Base-by-base conservation (phyloP, 2,888 invertebrate genomes). In the Bedellia somnulentella region DNA sequence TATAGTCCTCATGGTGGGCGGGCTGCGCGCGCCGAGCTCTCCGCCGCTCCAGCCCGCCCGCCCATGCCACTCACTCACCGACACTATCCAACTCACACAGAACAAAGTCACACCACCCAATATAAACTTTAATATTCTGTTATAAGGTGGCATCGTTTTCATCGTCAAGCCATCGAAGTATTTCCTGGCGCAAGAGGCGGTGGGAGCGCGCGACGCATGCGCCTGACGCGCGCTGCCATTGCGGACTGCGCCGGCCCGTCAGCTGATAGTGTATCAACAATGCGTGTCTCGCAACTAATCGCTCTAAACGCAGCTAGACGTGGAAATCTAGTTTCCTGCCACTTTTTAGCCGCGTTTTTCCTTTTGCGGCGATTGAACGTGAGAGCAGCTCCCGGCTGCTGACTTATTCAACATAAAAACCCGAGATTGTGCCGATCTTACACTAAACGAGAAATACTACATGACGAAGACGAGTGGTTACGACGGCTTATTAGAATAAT, bases 211-310 rank as follows among this genome's bases (percentile, higher is more conserved):
- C 29, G 25, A 15, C 45, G 70, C 68, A 66, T 62, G 67, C 68
- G 67, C 55, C 53, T 60, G 40, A 56, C 46, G 47, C 71, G 73
- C 64, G 58, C 49, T 56, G 57, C 64, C 64, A 67, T 66, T 53
- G 59, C 67, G 59, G 56, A 73, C 75, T 73, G 73, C 60, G 61
- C 52, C 21, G 9, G 15, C 44, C 56, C 50, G 63, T 53, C 70
- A 71, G 70, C 73, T 73, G 75, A 71, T 68, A 70, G 55, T 52
- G 47, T 73, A 73, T 73, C 73, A 71, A 67, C 71, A 67, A 67
- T 57, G 55, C 62, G 47, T 54, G 56, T 52, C 61, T 58, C 47
- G 47, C 52, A 48, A 48, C 61, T 63, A 70, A 68, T 68, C 64
- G 54, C 54, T 66, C 68, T 68, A 67, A 71, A 52, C 63, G 54